Evolutionary conservation across 1,140 invertebrate genomes (phyloP).

Genomic region (Ceratosolen fusciceps): DNA sequence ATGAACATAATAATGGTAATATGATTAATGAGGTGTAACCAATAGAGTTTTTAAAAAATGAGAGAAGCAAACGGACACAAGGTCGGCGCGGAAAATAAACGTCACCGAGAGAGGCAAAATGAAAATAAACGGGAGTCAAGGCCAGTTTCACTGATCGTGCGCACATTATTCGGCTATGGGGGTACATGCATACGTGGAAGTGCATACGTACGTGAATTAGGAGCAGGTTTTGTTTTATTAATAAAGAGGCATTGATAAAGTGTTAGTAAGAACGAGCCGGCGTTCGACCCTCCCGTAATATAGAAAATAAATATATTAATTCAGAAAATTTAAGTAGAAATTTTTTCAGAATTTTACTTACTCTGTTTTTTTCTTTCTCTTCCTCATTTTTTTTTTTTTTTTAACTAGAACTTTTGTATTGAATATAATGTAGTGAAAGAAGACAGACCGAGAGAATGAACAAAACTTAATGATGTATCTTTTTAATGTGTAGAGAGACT

Average conservation of each 20-base stretch:
- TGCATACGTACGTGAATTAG: conserved; percentile 39
- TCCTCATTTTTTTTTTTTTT: conserved; percentile 32
- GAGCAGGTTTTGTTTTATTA: conserved; percentile 22
- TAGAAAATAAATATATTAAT: conserved; percentile 47
- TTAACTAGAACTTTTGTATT: conserved; percentile 48
- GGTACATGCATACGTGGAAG: too few species aligned
- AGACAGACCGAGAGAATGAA: conserved; percentile 27
- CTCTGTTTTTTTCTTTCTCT: conserved; percentile 42
- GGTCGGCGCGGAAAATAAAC: not conserved
- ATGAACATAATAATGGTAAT: conserved; percentile 19
- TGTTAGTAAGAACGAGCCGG: conserved; percentile 42
- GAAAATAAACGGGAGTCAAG: conserved; percentile 49
- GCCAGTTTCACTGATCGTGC: conserved; percentile 49
- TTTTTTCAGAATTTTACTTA: conserved; percentile 42
- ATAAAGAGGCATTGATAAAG: conserved; percentile 44
- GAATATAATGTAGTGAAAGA: conserved; percentile 42
- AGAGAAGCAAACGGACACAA: conserved; percentile 26
- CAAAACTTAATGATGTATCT: conserved; percentile 36
- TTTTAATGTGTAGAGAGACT: conserved; percentile 27
- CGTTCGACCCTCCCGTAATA: conserved; percentile 45
- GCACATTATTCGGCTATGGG: conserved; percentile 47
- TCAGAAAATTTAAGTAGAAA: conserved; percentile 46
- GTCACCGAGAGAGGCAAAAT: conserved; percentile 24
- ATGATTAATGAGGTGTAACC: not conserved
- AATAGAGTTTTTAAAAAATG: conserved; percentile 30